Evolutionary conservation across 53 echinoderm and acorn worm genomes (phyloP), one percentile per base, ranked within the genome.

Genomic region (Echinometra lucunter): DNA sequence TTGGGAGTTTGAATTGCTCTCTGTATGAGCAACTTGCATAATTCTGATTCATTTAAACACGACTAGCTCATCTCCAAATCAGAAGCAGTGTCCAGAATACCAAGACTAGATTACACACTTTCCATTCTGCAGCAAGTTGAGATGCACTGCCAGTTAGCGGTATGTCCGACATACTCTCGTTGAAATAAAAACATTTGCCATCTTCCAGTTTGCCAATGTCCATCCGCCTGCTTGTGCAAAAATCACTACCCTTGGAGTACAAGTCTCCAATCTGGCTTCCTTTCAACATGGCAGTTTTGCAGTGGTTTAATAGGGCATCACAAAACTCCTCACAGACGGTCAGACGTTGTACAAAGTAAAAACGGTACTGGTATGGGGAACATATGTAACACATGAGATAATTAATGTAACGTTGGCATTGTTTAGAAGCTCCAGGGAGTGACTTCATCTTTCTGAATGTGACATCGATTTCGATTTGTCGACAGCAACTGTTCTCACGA

Each of bases 371-470:
- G 75, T 96, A 44, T 34, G 99, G 99, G 10, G 98, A 97, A 63
- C 99, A 99, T 49, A 99, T 99, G 72, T 99, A 99, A 82, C 99
- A 99, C 96, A 99, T 99, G 17, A 99, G 93, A 89, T 99, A 99
- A 49, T 99, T 99, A 34, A 98, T 95, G 92, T 98, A 97, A 63
- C 95, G 92, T 80, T 98, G 98, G 57, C 99, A 99, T 49, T 94
- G 66, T 30, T 90, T 25, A 3, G 97, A 96, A 8, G 99, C 96
- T 28, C 99, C 99, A 18, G 96, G 95, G 1, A 99, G 94, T 11
- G 99, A 96, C 89, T 99, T 97, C 96, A 99, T 97, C 78, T 97
- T 97, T n/a, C 87, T 93, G 92, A 99, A 99, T 11, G 98, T 97
- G 12, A 96, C 98, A 45, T 95, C 96, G 27, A 99, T 98, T 91